Percentiles rank a stretch among this genome's conserved stretches.
These are phyloP conservation scores for Rapana venosa DNA, from an alignment of 2,888 invertebrate genomes.

Conservation along the genomic window DNA sequence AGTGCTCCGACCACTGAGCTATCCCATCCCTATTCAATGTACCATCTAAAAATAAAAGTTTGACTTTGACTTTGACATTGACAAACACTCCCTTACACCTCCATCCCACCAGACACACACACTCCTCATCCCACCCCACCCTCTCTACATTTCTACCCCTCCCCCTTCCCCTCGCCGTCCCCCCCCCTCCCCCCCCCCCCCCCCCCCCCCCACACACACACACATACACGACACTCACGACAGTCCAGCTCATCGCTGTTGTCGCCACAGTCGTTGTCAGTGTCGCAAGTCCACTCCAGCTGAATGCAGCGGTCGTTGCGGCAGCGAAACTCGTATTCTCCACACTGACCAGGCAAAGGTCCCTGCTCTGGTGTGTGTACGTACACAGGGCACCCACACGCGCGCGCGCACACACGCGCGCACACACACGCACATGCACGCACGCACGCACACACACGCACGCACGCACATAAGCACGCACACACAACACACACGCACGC, in stretches of 20 bases:
- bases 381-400: neutral
- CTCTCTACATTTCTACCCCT: neutral
- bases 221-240: neutral
- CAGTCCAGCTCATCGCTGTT: slow-evolving; percentile 31
- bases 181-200: too few relatives aligned
- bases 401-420: neutral
- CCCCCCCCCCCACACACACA: neutral
- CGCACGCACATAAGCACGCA: neutral
- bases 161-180: too few relatives aligned
- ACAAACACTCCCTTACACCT: too few relatives aligned
- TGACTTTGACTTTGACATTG: too few relatives aligned
- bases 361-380: neutral
- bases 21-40: too few relatives aligned
- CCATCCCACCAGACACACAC: too few relatives aligned
- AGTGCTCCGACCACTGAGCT: too few relatives aligned
- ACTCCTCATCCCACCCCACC: neutral
- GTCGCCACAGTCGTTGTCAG: slow-evolving; percentile 35
- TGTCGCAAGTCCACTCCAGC: slow-evolving; percentile 33
- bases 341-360: slow-evolving; percentile 15
- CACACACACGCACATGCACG: neutral
- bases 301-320: slow-evolving; percentile 25
- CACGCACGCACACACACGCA: neutral
- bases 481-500: neutral
- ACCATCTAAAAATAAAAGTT: too few relatives aligned
- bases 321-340: slow-evolving; percentile 23